Conservation (phyloP, 1,140 invertebrate genomes). For the Steinernema khuongi region DNA sequence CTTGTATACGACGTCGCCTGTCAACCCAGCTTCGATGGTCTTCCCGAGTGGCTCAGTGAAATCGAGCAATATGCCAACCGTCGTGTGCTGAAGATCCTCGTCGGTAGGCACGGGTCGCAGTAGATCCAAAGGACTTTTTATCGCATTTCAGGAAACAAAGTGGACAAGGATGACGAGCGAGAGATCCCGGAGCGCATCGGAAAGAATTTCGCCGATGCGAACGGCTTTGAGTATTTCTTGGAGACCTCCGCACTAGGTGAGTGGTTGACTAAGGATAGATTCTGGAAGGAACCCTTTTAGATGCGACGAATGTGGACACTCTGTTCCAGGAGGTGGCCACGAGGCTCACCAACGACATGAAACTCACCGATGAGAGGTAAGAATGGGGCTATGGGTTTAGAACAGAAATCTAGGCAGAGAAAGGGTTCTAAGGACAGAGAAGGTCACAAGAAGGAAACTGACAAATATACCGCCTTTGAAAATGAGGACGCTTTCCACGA, state of each 20-base stretch:
- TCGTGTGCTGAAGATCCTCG: slow-evolving; percentile 54
- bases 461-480: too few relatives aligned
- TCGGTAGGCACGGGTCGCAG: slow-evolving; percentile 41
- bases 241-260: slow-evolving; percentile 50
- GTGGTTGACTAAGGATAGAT: not conserved
- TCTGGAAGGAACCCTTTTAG: slow-evolving; percentile 8
- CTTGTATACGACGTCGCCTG: slow-evolving; percentile 87
- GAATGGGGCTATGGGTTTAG: too few relatives aligned
- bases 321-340: slow-evolving; percentile 57
- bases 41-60: slow-evolving; percentile 88
- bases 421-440: too few relatives aligned
- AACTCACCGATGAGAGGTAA: slow-evolving; percentile 50
- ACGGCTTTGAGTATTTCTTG: slow-evolving; percentile 56
- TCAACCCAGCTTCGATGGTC: slow-evolving; percentile 76
- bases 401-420: too few relatives aligned
- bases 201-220: slow-evolving; percentile 53
- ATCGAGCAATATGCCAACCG: slow-evolving; percentile 64
- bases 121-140: not conserved
- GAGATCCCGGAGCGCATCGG: slow-evolving; percentile 56
- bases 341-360: slow-evolving; percentile 55
- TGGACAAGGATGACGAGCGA: slow-evolving; percentile 57
- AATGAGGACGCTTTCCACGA: too few relatives aligned
- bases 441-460: too few relatives aligned
- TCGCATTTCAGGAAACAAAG: slow-evolving; percentile 54
- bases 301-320: slow-evolving; percentile 57